Evolutionary conservation across 2,888 invertebrate genomes (phyloP), one percentile per base, ranked within the genome.

Genomic region (Chydorus sphaericus): DNA sequence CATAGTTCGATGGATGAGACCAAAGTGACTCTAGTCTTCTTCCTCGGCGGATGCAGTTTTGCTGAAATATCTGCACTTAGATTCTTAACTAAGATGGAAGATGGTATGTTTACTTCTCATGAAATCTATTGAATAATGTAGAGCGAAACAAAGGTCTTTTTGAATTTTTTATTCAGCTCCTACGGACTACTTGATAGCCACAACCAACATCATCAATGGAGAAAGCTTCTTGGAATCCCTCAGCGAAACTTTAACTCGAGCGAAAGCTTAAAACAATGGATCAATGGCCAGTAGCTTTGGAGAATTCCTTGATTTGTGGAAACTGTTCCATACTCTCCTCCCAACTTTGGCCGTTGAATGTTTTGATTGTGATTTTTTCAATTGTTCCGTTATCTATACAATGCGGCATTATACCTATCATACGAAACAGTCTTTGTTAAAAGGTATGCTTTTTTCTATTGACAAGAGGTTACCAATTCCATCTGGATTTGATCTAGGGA

Each of bases 31-130:
- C 73, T 97, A 1, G 90, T 98, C 1, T 91, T 94, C 70, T 94
- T 96, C 68, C 82, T 98, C 16, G 98, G 98, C 4, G 98, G 98
- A 0, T 90, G 94, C 67, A 98, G 97, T 0, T 91, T 84, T 72
- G 90, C 94, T 2, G 98, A 98, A 67, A 74, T 80, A 44, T 73
- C 79, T n/a, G 78, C 79, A 1, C 65, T 79, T 10, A 65, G 79
- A 39, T 79, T 76, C 61, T 68, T 78, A 2, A 73, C 77, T 1
- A 74, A 75, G 59, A 71, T 72, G 60, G 76, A 76, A 63, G 76
- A 76, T 60, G 69, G 74, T 75, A 20, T 16, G 57, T 54, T 55
- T 82, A 82, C 85, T 85, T 59, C 16, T 51, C 29, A 36, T 30
- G 28, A 29, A 33, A 28, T 37, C 33, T 10, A 29, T 28, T 7